Evolutionary conservation across 2,113 vertebrate genomes (phyloP).

Genomic region (Azemiops feae): DNA sequence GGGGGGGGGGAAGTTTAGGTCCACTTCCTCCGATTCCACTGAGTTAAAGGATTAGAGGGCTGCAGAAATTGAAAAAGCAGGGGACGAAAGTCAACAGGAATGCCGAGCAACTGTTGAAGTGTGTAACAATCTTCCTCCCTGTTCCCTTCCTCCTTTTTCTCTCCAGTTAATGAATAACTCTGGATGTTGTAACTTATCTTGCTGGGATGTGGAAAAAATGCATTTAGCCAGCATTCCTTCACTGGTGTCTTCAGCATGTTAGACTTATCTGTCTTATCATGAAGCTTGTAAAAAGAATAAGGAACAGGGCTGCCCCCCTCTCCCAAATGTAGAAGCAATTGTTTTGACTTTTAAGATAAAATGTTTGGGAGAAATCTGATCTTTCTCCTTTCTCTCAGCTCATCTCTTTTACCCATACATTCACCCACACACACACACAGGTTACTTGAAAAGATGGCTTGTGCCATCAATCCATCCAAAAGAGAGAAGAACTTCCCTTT

Average conservation of each 20-base stretch:
- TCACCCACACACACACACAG: background rate
- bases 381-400: background rate
- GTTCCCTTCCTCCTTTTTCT: conserved; percentile 20
- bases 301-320: background rate
- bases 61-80: conserved; percentile 24
- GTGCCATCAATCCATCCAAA: background rate
- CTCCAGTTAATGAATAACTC: conserved; percentile 47
- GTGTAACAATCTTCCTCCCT: background rate
- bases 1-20: background rate
- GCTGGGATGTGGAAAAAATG: conserved; percentile 31
- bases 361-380: conserved; percentile 31
- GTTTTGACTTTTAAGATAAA: conserved; percentile 33
- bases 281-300: conserved; percentile 30
- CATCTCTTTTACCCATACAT: background rate
- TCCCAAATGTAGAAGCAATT: conserved; percentile 22
- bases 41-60: conserved; percentile 23
- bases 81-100: conserved; percentile 1
- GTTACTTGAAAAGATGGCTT: background rate
- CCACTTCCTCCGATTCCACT: conserved; percentile 23
- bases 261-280: conserved; percentile 47
- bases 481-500: conserved; percentile 4
- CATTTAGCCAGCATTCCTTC: conserved; percentile 32
- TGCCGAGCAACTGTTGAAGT: conserved; percentile 11
- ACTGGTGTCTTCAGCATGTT: conserved; percentile 21
- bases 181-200: conserved; percentile 42